Conservation (phyloP, 1,140 invertebrate genomes). For the Aricia agestis region DNA sequence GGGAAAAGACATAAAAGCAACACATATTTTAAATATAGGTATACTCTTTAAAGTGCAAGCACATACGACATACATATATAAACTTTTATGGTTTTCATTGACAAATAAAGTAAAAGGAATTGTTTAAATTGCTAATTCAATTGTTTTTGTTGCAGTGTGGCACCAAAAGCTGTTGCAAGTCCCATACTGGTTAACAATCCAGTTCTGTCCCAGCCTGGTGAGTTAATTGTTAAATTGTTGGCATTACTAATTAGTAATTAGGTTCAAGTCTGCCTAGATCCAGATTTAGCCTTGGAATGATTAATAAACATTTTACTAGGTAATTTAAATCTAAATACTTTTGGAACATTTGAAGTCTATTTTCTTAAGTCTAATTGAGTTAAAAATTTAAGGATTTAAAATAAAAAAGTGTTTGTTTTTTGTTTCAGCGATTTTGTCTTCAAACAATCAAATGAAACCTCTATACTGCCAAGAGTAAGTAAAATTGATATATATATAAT, state of each 20-base stretch:
- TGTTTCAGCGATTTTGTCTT: conserved; percentile 52
- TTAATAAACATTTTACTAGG: too few species aligned
- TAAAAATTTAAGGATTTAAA: too few species aligned
- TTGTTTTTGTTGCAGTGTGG: conserved; percentile 48
- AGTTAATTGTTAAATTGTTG: conserved; percentile 28
- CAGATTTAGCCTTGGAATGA: background rate
- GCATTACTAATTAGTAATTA: conserved; percentile 20
- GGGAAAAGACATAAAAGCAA: too few species aligned
- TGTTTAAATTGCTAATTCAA: background rate
- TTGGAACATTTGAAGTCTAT: too few species aligned
- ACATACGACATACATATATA: too few species aligned
- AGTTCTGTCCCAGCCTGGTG: conserved; percentile 47
- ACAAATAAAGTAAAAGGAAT: background rate
- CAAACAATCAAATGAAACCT: conserved; percentile 62
- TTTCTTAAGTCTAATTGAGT: too few species aligned
- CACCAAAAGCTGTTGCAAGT: conserved; percentile 49
- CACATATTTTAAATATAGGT: too few species aligned
- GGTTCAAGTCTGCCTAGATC: background rate
- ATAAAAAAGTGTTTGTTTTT: too few species aligned
- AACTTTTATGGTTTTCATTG: too few species aligned
- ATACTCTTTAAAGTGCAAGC: too few species aligned
- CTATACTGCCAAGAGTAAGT: conserved; percentile 65
- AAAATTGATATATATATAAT: conserved; percentile 3
- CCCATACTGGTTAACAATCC: conserved; percentile 50
- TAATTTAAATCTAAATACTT: too few species aligned